Percentiles rank a stretch among this genome's conserved stretches.
phyloP scores from a whole-genome alignment of 2,113 vertebrate genomes.

The Dipodomys spectabilis region DNA sequence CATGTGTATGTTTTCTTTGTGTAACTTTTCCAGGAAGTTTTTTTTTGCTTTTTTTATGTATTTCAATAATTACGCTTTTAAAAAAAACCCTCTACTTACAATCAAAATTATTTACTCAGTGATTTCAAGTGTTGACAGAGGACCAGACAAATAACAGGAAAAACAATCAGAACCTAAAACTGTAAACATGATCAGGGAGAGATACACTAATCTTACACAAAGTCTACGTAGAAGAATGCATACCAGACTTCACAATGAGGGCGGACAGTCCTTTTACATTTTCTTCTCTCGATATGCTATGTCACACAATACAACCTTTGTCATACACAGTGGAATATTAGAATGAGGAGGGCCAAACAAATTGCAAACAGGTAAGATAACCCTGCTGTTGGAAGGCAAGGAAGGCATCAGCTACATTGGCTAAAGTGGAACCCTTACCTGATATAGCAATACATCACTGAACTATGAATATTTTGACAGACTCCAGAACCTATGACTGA shows the following conservation, averaged over 20 bases:
- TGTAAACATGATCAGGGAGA: not conserved
- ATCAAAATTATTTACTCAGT: not conserved
- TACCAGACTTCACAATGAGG: not conserved
- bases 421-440: not conserved
- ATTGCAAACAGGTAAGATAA: not conserved
- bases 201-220: not conserved
- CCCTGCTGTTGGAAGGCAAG: not conserved
- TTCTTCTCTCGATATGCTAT: not conserved
- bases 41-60: not conserved
- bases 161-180: not conserved
- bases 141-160: not conserved
- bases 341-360: not conserved
- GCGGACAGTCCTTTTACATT: not conserved
- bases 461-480: not conserved
- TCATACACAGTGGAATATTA: not conserved
- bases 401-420: not conserved
- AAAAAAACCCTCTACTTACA: conserved; percentile 9
- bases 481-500: not conserved
- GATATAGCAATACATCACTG: not conserved
- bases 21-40: not conserved
- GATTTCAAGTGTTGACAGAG: conserved; percentile 25
- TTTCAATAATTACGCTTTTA: conserved; percentile 10
- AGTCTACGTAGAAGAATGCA: not conserved
- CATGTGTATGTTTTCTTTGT: not conserved
- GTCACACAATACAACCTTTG: not conserved